Evolutionary conservation across 2,888 invertebrate genomes (phyloP).

Genomic region (Dendrolimus houi): DNA sequence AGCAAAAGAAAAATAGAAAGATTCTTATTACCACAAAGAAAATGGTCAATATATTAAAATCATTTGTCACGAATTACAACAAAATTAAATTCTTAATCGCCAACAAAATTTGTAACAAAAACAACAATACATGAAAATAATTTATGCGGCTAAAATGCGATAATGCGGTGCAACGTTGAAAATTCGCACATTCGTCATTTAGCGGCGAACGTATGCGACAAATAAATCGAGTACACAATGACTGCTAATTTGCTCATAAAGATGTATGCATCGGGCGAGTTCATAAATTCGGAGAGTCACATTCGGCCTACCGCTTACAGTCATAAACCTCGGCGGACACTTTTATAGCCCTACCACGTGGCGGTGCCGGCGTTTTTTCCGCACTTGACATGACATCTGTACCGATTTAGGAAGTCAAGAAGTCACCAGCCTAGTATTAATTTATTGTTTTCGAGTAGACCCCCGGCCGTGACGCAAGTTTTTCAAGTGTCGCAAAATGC

Average conservation of each 20-base stretch:
- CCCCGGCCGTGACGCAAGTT: slow-evolving; percentile 24
- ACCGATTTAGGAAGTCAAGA: slow-evolving; percentile 46
- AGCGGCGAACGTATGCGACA: slow-evolving; percentile 37
- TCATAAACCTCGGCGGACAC: slow-evolving; percentile 72
- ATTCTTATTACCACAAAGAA: too few species aligned
- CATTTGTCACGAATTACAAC: neutral
- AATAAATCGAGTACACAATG: slow-evolving; percentile 71
- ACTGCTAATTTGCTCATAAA: slow-evolving; percentile 74
- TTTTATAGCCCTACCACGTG: slow-evolving; percentile 74
- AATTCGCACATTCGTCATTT: slow-evolving; percentile 66
- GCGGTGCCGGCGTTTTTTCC: slow-evolving; percentile 61
- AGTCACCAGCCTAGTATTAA: slow-evolving; percentile 39
- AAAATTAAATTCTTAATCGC: neutral
- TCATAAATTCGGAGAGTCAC: slow-evolving; percentile 68
- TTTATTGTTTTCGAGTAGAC: slow-evolving; percentile 69
- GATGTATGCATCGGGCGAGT: slow-evolving; percentile 65
- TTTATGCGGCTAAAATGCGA: slow-evolving; percentile 25
- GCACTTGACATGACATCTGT: slow-evolving; percentile 69
- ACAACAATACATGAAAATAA: slow-evolving; percentile 7
- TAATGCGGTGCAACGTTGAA: slow-evolving; percentile 25
- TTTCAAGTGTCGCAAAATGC: slow-evolving; percentile 11
- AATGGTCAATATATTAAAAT: neutral
- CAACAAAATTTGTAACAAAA: neutral
- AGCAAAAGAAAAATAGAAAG: too few species aligned
- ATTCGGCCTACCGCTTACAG: slow-evolving; percentile 72